A percentile compares a stretch with the other conserved stretches of the same genome.
Conservation (phyloP, 2,113 vertebrate genomes). For the Acrocephalus kingi region DNA sequence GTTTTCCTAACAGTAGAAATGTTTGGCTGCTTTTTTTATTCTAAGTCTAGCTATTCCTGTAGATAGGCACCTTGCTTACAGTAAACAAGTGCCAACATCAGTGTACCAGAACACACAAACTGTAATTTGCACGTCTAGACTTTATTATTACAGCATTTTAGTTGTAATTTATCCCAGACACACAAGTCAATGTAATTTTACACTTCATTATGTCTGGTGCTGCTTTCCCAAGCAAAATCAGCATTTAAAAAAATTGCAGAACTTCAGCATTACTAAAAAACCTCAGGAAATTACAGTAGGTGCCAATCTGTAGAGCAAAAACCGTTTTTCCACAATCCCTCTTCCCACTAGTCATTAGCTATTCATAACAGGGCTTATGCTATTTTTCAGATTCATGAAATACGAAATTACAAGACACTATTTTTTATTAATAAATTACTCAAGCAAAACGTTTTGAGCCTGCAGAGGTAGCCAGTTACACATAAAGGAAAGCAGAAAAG, state of each 20-base stretch:
- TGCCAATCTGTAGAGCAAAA: neutral
- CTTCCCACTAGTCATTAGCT: neutral
- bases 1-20: neutral
- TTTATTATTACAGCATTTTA: slow-evolving; percentile 20
- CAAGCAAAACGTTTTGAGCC: neutral
- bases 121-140: slow-evolving; percentile 36
- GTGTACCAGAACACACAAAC: neutral
- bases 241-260: neutral
- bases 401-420: fast-evolving
- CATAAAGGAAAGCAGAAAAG: neutral
- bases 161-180: neutral
- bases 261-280: neutral
- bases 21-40: neutral
- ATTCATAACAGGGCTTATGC: neutral
- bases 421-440: neutral
- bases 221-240: neutral
- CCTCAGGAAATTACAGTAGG: neutral
- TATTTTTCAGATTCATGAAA: neutral
- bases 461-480: neutral
- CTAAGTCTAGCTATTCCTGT: neutral
- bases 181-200: neutral
- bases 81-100: neutral
- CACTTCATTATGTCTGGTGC: neutral
- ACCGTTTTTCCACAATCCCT: neutral
- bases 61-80: neutral